Conservation (phyloP, 2,888 invertebrate genomes). For the Agelastica alni region DNA sequence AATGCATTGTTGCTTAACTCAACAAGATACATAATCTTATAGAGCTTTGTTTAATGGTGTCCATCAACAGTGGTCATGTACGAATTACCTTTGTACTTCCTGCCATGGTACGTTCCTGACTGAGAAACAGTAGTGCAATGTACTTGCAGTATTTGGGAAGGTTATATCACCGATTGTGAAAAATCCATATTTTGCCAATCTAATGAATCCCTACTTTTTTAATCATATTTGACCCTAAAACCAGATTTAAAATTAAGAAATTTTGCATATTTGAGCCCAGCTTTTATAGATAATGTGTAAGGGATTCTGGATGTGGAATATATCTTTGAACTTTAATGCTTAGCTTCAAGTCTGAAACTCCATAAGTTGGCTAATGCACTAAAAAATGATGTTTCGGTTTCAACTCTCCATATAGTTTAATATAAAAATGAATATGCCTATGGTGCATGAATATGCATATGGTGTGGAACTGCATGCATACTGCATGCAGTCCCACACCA, state of each 20-base stretch:
- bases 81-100: slow-evolving; percentile 1
- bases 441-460: no score
- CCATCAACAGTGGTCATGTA: slow-evolving; percentile 1
- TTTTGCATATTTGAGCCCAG: slow-evolving; percentile 14
- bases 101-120: slow-evolving; percentile 12
- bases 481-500: no score
- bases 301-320: slow-evolving; percentile 6
- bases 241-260: slow-evolving; percentile 10
- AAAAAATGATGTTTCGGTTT: slow-evolving; percentile 19
- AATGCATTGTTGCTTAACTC: slow-evolving; percentile 7
- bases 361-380: slow-evolving; percentile 20
- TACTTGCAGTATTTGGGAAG: slow-evolving; percentile 13
- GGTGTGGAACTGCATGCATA: no score
- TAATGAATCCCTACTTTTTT: neutral
- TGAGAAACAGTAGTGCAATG: slow-evolving; percentile 1
- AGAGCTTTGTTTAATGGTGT: neutral
- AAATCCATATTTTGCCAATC: neutral
- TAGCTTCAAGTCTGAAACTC: slow-evolving; percentile 17
- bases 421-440: neutral
- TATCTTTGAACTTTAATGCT: slow-evolving; percentile 7
- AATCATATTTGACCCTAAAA: neutral
- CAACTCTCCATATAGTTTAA: neutral
- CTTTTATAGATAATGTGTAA: slow-evolving; percentile 15
- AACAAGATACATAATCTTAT: neutral
- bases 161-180: neutral